phyloP scores from a whole-genome alignment of 2,888 invertebrate genomes.

The Thalpophila matura region DNA sequence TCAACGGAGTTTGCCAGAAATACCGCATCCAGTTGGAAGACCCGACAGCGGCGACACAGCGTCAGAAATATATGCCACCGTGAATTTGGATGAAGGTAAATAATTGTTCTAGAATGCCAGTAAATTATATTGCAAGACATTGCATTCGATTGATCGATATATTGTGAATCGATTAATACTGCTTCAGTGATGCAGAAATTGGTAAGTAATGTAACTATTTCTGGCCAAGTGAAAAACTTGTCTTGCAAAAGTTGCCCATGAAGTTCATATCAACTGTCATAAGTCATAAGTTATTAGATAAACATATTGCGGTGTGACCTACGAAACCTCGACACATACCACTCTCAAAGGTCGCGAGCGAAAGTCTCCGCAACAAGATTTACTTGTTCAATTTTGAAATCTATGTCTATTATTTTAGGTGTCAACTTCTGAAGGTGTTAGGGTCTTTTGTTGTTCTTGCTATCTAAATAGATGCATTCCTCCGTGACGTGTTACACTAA shows the following conservation, averaged over 20 bases:
- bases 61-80: slow-evolving; percentile 96
- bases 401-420: slow-evolving; percentile 39
- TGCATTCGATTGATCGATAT: slow-evolving; percentile 44
- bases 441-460: slow-evolving; percentile 44
- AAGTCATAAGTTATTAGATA: slow-evolving; percentile 59
- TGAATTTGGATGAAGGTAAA: slow-evolving; percentile 90
- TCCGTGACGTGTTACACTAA: slow-evolving; percentile 50
- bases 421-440: slow-evolving; percentile 18
- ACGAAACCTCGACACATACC: slow-evolving; percentile 60
- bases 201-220: slow-evolving; percentile 22
- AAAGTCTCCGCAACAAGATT: slow-evolving; percentile 52
- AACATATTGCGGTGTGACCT: slow-evolving; percentile 59
- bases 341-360: slow-evolving; percentile 61
- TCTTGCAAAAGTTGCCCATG: slow-evolving; percentile 28
- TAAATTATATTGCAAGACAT: slow-evolving; percentile 22
- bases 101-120: slow-evolving; percentile 17
- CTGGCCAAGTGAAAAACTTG: slow-evolving; percentile 25
- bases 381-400: slow-evolving; percentile 31
- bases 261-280: slow-evolving; percentile 44
- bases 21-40: slow-evolving; percentile 93
- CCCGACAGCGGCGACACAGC: slow-evolving; percentile 93
- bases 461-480: slow-evolving; percentile 65
- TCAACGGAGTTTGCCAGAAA: slow-evolving; percentile 96
- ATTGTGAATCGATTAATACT: slow-evolving; percentile 48
- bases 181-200: slow-evolving; percentile 32